Percentiles rank a stretch among this genome's conserved stretches.
Conservation (phyloP, 2,113 vertebrate genomes). For the Glareola pratincola region DNA sequence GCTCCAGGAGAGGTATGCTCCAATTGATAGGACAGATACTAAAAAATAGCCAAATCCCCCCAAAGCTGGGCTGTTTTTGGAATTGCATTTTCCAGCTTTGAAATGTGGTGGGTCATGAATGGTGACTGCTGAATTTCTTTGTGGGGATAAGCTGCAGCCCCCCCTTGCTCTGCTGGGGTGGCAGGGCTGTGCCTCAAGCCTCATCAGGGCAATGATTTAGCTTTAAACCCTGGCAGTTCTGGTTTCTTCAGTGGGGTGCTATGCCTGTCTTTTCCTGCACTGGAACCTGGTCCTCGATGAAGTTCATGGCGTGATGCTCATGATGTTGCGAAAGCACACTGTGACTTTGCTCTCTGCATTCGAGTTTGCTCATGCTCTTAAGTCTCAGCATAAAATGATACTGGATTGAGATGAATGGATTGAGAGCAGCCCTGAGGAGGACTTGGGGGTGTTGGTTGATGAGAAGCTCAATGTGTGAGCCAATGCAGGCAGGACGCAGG, state of each 20-base stretch:
- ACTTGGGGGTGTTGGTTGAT: no score
- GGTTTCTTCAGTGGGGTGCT: rapidly evolving
- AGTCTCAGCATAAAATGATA: neutral
- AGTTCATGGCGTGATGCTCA: neutral
- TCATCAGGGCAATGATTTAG: neutral
- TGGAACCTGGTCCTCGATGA: neutral
- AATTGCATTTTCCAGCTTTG: neutral
- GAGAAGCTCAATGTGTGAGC: no score
- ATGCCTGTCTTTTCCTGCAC: neutral
- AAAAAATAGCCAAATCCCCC: neutral
- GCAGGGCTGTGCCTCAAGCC: neutral
- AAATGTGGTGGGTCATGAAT: neutral
- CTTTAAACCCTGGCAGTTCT: neutral
- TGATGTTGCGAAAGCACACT: rapidly evolving
- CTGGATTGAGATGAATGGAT: neutral
- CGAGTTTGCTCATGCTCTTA: neutral
- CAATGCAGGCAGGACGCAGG: no score
- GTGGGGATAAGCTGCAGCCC: neutral
- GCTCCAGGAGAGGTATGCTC: neutral
- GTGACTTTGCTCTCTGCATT: neutral
- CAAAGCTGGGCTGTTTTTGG: neutral
- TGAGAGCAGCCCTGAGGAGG: no score
- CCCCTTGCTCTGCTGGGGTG: no score
- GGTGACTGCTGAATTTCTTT: rapidly evolving
- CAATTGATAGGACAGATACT: neutral